phyloP scores from a whole-genome alignment of 2,113 vertebrate species.

The Myodes glareolus region DNA sequence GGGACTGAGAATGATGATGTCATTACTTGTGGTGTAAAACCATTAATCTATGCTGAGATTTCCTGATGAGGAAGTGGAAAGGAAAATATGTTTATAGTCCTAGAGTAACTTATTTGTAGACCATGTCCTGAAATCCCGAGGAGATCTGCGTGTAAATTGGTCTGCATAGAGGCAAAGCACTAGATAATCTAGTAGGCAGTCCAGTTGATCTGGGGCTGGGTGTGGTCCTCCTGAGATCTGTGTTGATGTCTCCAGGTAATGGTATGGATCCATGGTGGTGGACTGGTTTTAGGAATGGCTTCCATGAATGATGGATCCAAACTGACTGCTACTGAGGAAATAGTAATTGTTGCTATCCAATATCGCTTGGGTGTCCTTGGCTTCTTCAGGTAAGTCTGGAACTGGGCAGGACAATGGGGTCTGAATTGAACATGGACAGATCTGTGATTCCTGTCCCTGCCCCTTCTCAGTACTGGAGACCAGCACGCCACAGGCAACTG shows the following conservation, averaged over 20 bases:
- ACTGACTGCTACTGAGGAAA: slow-evolving; percentile 16
- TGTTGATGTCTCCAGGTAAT: background rate
- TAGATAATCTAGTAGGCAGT: background rate
- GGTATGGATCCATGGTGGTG: background rate
- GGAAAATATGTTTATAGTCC: background rate
- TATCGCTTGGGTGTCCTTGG: slow-evolving; percentile 71
- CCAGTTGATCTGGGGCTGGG: background rate
- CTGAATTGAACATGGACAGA: background rate
- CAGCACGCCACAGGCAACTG: slow-evolving; percentile 84
- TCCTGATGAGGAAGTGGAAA: background rate
- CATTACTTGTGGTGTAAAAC: background rate
- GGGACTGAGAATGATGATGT: background rate
- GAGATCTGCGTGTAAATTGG: background rate
- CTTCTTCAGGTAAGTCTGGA: slow-evolving; percentile 69
- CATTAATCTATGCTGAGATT: background rate
- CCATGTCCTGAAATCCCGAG: background rate
- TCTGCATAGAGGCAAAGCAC: background rate
- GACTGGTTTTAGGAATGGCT: background rate
- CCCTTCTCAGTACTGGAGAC: slow-evolving; percentile 74
- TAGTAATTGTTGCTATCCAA: slow-evolving; percentile 64
- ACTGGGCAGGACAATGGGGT: too few relatives aligned
- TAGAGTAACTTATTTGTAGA: background rate
- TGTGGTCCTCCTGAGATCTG: background rate
- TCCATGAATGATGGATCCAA: background rate
- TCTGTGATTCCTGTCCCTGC: background rate